phyloP scores from a whole-genome alignment of 2,113 vertebrate species.

The Prolemur simus region DNA sequence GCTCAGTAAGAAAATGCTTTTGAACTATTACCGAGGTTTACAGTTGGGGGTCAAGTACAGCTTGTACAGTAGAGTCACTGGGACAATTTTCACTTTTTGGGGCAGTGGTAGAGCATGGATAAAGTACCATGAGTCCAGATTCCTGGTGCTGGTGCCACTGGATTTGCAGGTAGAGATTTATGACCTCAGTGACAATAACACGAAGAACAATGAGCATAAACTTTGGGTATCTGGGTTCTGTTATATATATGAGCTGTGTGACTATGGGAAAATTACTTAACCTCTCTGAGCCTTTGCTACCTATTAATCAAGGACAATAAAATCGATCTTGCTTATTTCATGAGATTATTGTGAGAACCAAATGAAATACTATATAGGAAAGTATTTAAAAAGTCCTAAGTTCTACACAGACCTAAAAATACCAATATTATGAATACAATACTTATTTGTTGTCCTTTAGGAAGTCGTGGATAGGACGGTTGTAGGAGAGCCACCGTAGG shows the following conservation, averaged over 20 bases:
- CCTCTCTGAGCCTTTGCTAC: not conserved
- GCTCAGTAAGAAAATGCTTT: not conserved
- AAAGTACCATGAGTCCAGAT: not conserved
- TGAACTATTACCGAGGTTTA: no score
- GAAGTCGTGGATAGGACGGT: not conserved
- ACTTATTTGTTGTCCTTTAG: not conserved
- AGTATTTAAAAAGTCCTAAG: not conserved
- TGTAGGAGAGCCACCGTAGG: no score
- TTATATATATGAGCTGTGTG: not conserved
- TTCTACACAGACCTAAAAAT: not conserved
- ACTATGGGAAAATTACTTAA: not conserved
- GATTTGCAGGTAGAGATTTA: not conserved
- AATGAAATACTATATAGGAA: not conserved
- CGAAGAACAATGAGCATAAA: not conserved
- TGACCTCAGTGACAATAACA: not conserved
- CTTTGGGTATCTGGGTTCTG: not conserved
- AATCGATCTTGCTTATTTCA: not conserved
- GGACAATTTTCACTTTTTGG: no score
- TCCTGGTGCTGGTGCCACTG: not conserved
- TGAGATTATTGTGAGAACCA: not conserved
- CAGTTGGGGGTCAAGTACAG: no score
- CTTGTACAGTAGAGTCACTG: no score
- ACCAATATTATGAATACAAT: rapidly evolving
- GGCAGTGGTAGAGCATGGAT: no score
- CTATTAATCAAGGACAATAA: not conserved